phyloP scores from a whole-genome alignment of 2,888 invertebrate genomes.

The Nasonovia ribisnigri region DNA sequence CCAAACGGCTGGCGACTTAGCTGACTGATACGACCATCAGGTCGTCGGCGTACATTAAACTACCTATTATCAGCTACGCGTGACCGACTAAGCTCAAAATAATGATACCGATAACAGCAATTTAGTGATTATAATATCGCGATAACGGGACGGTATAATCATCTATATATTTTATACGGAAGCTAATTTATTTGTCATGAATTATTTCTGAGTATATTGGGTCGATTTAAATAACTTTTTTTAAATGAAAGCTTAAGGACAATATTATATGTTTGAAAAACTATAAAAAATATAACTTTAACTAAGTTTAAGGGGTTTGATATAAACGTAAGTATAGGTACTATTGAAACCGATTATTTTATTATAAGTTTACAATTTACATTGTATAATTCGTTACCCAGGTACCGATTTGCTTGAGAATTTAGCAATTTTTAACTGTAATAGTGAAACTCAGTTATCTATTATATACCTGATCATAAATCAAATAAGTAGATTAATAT shows the following conservation, averaged over 20 bases:
- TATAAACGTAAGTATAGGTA: neutral
- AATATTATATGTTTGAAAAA: neutral
- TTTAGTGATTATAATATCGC: neutral
- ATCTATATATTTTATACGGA: neutral
- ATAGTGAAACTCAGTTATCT: neutral
- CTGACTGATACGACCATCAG: neutral
- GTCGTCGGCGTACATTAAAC: neutral
- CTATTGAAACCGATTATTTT: neutral
- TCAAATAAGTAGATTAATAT: neutral
- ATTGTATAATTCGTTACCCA: too few relatives aligned
- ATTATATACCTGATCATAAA: neutral
- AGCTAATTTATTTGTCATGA: neutral
- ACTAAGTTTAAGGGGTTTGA: neutral
- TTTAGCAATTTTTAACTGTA: neutral
- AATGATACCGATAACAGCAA: neutral
- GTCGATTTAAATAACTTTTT: neutral
- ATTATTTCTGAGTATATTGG: neutral
- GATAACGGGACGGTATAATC: neutral
- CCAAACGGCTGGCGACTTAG: neutral
- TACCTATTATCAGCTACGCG: neutral
- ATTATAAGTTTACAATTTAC: too few relatives aligned
- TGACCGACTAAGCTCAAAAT: neutral
- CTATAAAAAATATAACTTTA: neutral
- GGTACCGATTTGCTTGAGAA: neutral
- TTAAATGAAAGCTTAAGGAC: neutral